These are phyloP conservation scores for Genyomyrus donnyi DNA, from an alignment of 2,113 vertebrate genomes.

Conservation along the genomic window DNA sequence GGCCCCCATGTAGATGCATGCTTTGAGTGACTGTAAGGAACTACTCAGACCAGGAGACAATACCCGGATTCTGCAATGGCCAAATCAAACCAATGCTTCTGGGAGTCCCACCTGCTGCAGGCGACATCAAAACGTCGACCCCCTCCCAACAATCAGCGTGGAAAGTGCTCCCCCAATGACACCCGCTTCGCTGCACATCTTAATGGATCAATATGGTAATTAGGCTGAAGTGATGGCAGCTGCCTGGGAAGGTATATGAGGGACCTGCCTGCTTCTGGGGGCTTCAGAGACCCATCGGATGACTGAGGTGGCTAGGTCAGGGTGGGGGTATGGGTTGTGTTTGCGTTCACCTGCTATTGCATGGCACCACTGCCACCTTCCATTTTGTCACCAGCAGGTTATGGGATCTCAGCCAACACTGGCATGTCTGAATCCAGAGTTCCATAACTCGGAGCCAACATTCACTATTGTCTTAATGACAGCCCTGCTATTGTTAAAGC, in stretches of 20 bases:
- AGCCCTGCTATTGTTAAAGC: not conserved
- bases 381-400: slow-evolving; percentile 25
- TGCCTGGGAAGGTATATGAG: not conserved
- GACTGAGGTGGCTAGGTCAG: not conserved
- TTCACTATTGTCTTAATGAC: slow-evolving; percentile 24
- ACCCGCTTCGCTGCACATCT: not conserved
- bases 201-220: slow-evolving; percentile 22
- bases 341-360: slow-evolving; percentile 29
- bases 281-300: not conserved
- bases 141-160: not conserved
- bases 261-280: not conserved
- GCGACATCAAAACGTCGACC: not conserved
- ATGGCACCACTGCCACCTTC: slow-evolving; percentile 19
- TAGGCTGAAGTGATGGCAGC: slow-evolving; percentile 12
- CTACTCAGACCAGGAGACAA: not conserved
- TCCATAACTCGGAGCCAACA: not conserved
- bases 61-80: not conserved
- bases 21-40: not conserved
- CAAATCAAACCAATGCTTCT: not conserved
- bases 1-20: not conserved
- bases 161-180: not conserved
- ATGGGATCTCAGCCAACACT: slow-evolving; percentile 21
- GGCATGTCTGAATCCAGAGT: slow-evolving; percentile 8
- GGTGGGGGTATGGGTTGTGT: not conserved
- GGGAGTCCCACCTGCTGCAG: slow-evolving; percentile 7